Evolutionary conservation across 2,797 vertebrate species (phyloP), one percentile per base, ranked within the genome.

Genomic region (Poecilia picta): DNA sequence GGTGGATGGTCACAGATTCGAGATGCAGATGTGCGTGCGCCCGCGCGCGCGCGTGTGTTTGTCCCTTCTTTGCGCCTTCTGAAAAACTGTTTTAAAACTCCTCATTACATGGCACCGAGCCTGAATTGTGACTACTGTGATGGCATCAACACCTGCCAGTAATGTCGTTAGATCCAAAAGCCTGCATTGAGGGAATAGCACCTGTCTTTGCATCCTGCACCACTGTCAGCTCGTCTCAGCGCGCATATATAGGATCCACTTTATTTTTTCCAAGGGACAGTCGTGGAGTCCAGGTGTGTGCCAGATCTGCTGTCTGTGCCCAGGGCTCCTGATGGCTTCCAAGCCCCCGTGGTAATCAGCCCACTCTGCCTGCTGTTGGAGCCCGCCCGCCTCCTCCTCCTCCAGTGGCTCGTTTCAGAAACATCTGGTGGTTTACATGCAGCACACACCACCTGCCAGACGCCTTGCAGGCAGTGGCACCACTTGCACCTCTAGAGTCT

Each of bases 381-480:
- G 88, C 89, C 89, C 77, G 88, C 91, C 92, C 88, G 91, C 89
- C 93, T 90, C 88, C 93, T 90, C 91, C 92, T 93, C 91, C 94
- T 95, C 93, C 93, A 94, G 93, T 94, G 93, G 93, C 93, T 95
- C 91, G 92, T 95, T 95, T 94, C 93, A 88, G 90, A 93, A 95
- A 95, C 94, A 95, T 95, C 94, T 95, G 94, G 92, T 94, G 93
- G 93, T 95, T 95, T 95, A 95, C 93, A 95, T 95, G 94, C 94
- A 94, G 93, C 94, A 90, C 94, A 93, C 94, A 93, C 89, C 93
- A 95, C 93, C 94, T 95, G 94, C 92, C 94, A 94, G 94, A 94
- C 91, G 89, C 93, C 93, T 93, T 66, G 84, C 89, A 92, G 93
- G 90, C 92, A 93, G 89, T 87, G 90, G 86, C 91, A 91, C 81